phyloP scores from a whole-genome alignment of 30 jellyfish, hydroid and myxozoan genomes.

The Pseudorhiza aurosa region DNA sequence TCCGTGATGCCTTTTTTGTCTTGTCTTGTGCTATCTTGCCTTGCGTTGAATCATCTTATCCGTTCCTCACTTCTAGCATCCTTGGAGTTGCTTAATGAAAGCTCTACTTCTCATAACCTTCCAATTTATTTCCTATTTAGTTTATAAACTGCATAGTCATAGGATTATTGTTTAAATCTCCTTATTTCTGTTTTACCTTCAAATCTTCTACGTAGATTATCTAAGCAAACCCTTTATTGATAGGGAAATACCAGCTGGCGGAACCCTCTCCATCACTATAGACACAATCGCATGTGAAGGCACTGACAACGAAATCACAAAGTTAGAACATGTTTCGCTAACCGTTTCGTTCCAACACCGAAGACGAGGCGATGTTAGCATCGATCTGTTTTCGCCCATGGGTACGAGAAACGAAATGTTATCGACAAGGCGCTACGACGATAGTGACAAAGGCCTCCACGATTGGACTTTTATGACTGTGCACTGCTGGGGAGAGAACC shows the following conservation, averaged over 20 bases:
- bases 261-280: slow-evolving; percentile 93
- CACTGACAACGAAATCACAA: slow-evolving; percentile 91
- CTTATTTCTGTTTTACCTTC: background rate
- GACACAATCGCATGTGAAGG: slow-evolving; percentile 98
- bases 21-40: background rate
- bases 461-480: slow-evolving; percentile 99
- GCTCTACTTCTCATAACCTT: too few species aligned
- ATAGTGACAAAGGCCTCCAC: slow-evolving; percentile 97
- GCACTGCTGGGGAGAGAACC: slow-evolving; percentile 99
- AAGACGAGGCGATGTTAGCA: slow-evolving; percentile 99
- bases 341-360: slow-evolving; percentile 98
- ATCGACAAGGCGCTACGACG: slow-evolving; percentile 98
- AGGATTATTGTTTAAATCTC: too few species aligned
- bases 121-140: too few species aligned
- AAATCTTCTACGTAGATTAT: background rate
- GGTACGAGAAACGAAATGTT: slow-evolving; percentile 98
- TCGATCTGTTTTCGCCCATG: slow-evolving; percentile 97
- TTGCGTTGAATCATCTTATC: background rate
- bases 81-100: too few species aligned
- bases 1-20: background rate
- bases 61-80: background rate
- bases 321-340: slow-evolving; percentile 94
- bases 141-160: background rate
- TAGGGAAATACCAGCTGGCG: slow-evolving; percentile 99
- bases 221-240: background rate